Evolutionary conservation across 2,113 vertebrate genomes (phyloP).

Genomic region (Argyrosomus japonicus): DNA sequence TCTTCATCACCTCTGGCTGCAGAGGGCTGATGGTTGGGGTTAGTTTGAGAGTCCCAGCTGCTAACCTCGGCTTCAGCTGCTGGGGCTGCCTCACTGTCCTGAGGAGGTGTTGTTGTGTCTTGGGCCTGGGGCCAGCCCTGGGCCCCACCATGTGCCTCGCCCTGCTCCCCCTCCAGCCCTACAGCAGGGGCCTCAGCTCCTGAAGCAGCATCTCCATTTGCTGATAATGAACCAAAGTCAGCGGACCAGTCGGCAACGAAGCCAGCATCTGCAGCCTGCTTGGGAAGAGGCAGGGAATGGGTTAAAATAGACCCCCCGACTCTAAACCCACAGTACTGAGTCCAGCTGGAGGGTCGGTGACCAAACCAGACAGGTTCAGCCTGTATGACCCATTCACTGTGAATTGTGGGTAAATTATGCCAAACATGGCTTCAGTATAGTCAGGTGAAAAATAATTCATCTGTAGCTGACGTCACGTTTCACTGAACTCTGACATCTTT

Average conservation of each 20-base stretch:
- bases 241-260: constrained; percentile 86
- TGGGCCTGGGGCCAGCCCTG: constrained; percentile 74
- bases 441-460: no score
- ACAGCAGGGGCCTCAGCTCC: constrained; percentile 48
- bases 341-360: neutral
- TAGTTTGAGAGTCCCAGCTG: constrained; percentile 77
- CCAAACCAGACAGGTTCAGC: neutral
- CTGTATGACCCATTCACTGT: neutral
- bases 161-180: constrained; percentile 64
- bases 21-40: constrained; percentile 61
- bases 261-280: constrained; percentile 83
- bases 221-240: constrained; percentile 85
- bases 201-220: constrained; percentile 64
- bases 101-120: constrained; percentile 62
- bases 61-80: constrained; percentile 79
- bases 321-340: neutral
- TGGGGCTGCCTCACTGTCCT: constrained; percentile 62
- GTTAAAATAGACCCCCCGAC: constrained; percentile 60
- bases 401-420: neutral
- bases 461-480: no score
- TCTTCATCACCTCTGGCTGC: constrained; percentile 41
- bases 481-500: no score
- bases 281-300: constrained; percentile 75
- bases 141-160: constrained; percentile 64
- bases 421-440: neutral